Conservation (phyloP, 2,888 invertebrate genomes). For the Ommatoiulus sabulosus region DNA sequence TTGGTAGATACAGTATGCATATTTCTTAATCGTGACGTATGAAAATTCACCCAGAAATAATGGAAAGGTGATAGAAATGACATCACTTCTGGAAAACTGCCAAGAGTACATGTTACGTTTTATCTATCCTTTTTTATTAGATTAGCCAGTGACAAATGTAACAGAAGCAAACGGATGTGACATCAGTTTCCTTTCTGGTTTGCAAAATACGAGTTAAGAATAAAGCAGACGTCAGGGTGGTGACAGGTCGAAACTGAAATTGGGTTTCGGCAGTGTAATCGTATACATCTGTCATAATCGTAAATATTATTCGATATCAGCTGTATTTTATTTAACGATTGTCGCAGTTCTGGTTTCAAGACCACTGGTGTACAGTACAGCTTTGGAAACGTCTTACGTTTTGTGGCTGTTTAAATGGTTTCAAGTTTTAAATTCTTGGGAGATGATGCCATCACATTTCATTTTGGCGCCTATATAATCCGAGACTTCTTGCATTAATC, state of each 20-base stretch:
- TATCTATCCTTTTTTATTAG: neutral
- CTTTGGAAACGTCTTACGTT: neutral
- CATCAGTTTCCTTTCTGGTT: no score
- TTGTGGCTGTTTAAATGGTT: neutral
- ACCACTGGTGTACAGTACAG: neutral
- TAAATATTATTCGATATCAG: neutral
- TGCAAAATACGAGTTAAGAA: no score
- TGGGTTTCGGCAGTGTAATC: no score
- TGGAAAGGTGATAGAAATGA: neutral
- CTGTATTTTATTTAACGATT: neutral
- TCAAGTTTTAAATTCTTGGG: neutral
- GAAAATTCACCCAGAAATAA: neutral
- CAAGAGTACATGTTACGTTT: no score
- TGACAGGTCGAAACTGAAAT: no score
- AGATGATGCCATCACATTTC: neutral
- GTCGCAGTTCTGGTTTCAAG: neutral
- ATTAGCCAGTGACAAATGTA: neutral
- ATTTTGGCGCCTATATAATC: neutral
- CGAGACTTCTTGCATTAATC: neutral
- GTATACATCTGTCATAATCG: no score
- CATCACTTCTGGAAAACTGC: neutral
- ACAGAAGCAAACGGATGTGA: neutral
- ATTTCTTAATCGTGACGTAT: neutral
- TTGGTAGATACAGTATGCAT: neutral
- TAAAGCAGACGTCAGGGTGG: no score